These are phyloP conservation scores for Isoperla grammatica DNA, from an alignment of 2,888 invertebrate genomes.

Conservation along the genomic window DNA sequence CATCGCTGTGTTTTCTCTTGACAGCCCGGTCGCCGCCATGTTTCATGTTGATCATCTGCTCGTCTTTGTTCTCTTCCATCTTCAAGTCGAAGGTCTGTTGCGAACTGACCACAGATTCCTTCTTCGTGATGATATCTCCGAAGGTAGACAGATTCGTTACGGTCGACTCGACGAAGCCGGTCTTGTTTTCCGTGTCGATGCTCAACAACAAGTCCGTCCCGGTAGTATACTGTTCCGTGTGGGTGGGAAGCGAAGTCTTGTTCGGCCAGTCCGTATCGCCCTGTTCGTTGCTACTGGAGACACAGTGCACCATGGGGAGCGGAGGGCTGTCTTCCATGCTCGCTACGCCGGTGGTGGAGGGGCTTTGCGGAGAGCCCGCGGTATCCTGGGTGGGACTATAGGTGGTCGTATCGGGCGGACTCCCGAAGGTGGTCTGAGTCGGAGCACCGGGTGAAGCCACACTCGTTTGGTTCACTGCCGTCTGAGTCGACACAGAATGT, in stretches of 20 bases:
- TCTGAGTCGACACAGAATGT: slow-evolving; percentile 72
- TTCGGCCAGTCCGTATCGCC: slow-evolving; percentile 9
- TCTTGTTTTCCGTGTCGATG: neutral
- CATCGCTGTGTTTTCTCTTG: slow-evolving; percentile 41
- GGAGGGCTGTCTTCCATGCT: slow-evolving; percentile 38
- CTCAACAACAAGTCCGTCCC: neutral
- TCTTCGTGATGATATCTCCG: slow-evolving; percentile 10
- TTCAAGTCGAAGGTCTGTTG: slow-evolving; percentile 37
- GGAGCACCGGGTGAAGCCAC: slow-evolving; percentile 39
- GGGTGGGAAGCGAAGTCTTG: neutral
- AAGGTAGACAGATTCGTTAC: slow-evolving; percentile 13
- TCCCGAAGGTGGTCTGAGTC: slow-evolving; percentile 46
- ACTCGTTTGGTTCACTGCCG: slow-evolving; percentile 52
- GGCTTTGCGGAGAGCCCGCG: slow-evolving; percentile 35
- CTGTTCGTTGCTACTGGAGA: slow-evolving; percentile 71
- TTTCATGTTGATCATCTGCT: neutral
- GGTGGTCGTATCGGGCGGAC: slow-evolving; percentile 81
- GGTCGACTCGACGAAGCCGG: slow-evolving; percentile 19
- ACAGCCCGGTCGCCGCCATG: slow-evolving; percentile 11
- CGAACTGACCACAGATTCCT: slow-evolving; percentile 38
- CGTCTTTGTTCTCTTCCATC: neutral
- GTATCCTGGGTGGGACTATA: slow-evolving; percentile 64
- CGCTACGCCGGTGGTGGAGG: slow-evolving; percentile 36
- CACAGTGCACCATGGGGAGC: slow-evolving; percentile 74
- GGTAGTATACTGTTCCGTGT: neutral